Base-by-base conservation (phyloP, 1,140 invertebrate genomes). In the Eurosta solidaginis region DNA sequence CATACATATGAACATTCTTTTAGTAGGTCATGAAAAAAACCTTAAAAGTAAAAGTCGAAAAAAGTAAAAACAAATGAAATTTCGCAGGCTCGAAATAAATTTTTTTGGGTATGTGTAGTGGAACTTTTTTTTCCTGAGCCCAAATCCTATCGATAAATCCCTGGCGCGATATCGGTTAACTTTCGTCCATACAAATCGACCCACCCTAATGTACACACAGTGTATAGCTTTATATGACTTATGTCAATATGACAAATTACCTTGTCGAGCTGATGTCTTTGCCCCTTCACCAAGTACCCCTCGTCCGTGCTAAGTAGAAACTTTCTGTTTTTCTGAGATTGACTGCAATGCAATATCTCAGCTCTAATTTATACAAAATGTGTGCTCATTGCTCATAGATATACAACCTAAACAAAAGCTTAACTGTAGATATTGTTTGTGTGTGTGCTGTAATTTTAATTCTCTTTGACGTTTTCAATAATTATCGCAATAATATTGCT, bases 231-330 rank as follows among this genome's bases (percentile, higher is more conserved):
- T 20, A 2, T 68, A 68, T 68, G 59, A 68, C 33, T 68, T n/a
- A 40, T 20, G 59, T 68, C 59, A 68, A 68, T 68, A 68, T 68
- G 59, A 68, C 59, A 68, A 40, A 68, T 68, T 68, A 33, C 33
- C 59, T 42, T 36, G 59, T 40, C 59, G n/a, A 33, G 1, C 59
- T 54, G 50, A 25, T n/a, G n/a, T 25, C 25, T 27, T 29, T 27
- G 29, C 9, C 27, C 10, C 20, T 4, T 14, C 59, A 2, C 1
- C 17, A 29, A 3, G 17, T 22, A 14, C n/a, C 10, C 25, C 27
- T 7, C 12, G 12, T 17, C 12, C 45, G 7, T 10, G 33, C 59
- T 29, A 7, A 68, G 33, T 17, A 17, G 45, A 47, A 47, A 47
- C 29, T 68, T 17, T 68, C 59, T 68, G 33, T 68, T 40, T 68